Percentiles rank a stretch among this genome's conserved stretches.
Conservation (phyloP, 2,888 invertebrate genomes). For the Caenorhabditis sp. region DNA sequence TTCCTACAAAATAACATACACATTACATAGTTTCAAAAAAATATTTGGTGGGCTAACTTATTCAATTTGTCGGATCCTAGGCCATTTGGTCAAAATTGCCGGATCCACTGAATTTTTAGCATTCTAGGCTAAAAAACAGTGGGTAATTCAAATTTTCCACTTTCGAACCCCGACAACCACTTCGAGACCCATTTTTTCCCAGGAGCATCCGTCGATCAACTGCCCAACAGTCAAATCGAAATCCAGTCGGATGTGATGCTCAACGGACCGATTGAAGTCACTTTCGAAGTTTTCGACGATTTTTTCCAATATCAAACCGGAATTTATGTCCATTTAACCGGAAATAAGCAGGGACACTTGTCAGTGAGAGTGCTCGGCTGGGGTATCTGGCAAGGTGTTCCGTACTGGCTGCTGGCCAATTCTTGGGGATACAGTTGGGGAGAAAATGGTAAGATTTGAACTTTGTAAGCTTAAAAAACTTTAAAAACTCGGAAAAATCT, state of each 20-base stretch:
- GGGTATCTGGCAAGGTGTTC: constrained; percentile 88
- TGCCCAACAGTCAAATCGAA: constrained; percentile 23
- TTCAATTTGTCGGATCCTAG: constrained; percentile 4
- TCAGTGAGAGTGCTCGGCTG: constrained; percentile 92
- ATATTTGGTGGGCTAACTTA: neutral
- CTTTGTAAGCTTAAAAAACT: no score
- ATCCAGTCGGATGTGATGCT: constrained; percentile 90
- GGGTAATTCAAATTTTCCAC: neutral
- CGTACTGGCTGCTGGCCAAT: constrained; percentile 93
- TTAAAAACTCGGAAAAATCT: no score
- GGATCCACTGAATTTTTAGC: neutral
- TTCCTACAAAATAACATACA: no score
- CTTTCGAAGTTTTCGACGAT: constrained; percentile 92
- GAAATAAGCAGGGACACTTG: constrained; percentile 88
- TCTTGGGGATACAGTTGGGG: constrained; percentile 97
- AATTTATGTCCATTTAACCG: constrained; percentile 83
- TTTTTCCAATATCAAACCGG: constrained; percentile 91
- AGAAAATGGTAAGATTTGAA: constrained; percentile 86
- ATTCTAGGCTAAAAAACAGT: constrained; percentile 48
- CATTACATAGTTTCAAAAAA: no score
- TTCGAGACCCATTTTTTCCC: no score
- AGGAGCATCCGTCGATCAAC: constrained; percentile 25
- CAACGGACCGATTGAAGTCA: constrained; percentile 91
- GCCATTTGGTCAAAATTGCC: neutral
- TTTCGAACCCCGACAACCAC: no score